Base-by-base conservation (phyloP, 35 echinoderm and acorn worm species). In the Apostichopus japonicus region DNA sequence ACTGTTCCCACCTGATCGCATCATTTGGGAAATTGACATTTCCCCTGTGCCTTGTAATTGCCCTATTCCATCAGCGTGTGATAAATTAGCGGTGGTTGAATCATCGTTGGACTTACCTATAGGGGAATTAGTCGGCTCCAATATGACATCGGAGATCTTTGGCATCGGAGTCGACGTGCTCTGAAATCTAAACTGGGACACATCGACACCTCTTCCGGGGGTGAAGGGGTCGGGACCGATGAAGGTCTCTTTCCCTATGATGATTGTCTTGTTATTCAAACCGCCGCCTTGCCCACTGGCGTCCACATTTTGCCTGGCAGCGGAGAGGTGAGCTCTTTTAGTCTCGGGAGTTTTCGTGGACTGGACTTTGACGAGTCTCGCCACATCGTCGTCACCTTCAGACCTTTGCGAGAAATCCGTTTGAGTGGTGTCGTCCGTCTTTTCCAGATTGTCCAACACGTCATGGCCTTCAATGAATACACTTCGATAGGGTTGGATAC, bases 331-430 rank as follows among this genome's bases (percentile, higher is more conserved):
- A 51, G 86, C 86, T n/a, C 90, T 52, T 58, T 58, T 91, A 10
- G 61, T 91, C 17, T 91, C 90, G 0, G 90, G 90, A 56, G 90
- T 91, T 77, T 53, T 91, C 10, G 90, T 58, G 61, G 90, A 91
- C 61, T 77, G 71, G 8, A 91, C 90, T 54, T 91, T 91, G 51
- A 91, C 90, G 19, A 91, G 71, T 79, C 77, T 91, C 0, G 90
- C 90, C 5, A 33, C 23, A 44, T 89, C 86, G 58, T 87, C 86
- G 23, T 89, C 86, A 15, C n/a, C 33, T 15, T 89, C 61, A 9
- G 22, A 15, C 13, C 1, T 11, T 51, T 67, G 22, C 72, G 86
- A 89, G 53, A 89, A 89, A 10, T 89, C 63, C 14, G 86, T 89
- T 63, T 89, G 86, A 13, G 62, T 89, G 67, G 61, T 89, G 61